Percentiles rank a stretch among this genome's conserved stretches.
phyloP scores from a whole-genome alignment of 2,888 invertebrate species.

The Odontocolon sp. region DNA sequence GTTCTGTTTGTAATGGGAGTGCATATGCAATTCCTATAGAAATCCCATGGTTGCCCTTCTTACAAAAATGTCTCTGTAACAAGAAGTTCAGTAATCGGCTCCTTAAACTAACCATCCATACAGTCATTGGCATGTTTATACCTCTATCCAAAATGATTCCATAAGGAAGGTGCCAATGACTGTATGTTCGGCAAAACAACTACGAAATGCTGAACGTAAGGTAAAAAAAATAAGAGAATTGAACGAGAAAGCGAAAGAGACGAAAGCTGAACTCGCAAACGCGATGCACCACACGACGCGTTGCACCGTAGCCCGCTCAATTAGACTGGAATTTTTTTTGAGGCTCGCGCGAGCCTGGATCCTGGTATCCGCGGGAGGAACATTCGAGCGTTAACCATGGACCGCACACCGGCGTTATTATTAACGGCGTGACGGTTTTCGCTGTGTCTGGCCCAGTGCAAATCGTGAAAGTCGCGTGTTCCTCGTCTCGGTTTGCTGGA shows the following conservation, averaged over 20 bases:
- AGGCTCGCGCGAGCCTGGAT: slow-evolving; percentile 31
- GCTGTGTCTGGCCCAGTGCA: slow-evolving; percentile 21
- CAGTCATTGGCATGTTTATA: too few relatives aligned
- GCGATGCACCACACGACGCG: slow-evolving; percentile 4
- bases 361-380: slow-evolving; percentile 12
- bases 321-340: slow-evolving; percentile 60
- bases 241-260: slow-evolving; percentile 5
- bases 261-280: slow-evolving; percentile 1
- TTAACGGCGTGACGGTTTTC: slow-evolving; percentile 51
- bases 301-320: slow-evolving; percentile 50
- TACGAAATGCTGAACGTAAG: background rate
- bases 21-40: slow-evolving; percentile 4
- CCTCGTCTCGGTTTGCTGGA: slow-evolving; percentile 1
- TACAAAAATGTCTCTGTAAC: background rate
- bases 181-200: background rate
- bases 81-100: too few relatives aligned
- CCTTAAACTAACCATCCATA: too few relatives aligned
- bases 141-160: too few relatives aligned
- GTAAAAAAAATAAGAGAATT: background rate
- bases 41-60: background rate
- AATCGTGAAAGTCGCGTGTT: slow-evolving; percentile 49
- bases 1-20: background rate
- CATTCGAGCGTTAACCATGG: slow-evolving; percentile 21
- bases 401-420: slow-evolving; percentile 54
- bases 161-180: background rate